Base-by-base conservation (phyloP, 1,140 invertebrate species). In the Ditylenchus dipsaci region DNA sequence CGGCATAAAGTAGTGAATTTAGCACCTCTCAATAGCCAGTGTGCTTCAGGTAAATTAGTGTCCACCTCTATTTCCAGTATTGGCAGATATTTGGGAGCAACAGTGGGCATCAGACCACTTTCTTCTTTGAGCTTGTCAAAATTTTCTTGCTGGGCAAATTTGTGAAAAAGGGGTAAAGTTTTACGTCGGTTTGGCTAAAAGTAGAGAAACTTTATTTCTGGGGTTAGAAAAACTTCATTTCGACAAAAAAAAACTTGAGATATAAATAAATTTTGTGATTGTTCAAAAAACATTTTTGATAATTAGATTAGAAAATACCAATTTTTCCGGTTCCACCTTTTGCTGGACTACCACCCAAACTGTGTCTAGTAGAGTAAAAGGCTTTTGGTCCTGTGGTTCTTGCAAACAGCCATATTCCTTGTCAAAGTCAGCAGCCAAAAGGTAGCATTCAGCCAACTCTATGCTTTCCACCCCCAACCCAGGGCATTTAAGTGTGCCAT, bases 1-100 rank as follows among this genome's bases (percentile, higher is more conserved):
- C n/a, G 65, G 65, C 8, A 17, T 29, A 0, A 66, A 23, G 68
- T 68, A 1, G 47, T 43, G n/a, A 71, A 73, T 71, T 71, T 71
- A 8, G 57, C 69, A 1, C 69, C 69, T 23, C 69, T 33, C 21
- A 71, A 56, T 42, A 71, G 43, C 69, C 69, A 71, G 53, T 71
- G 69, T 33, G 30, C 56, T 47, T 62, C 68, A 9, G 69, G 69
- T 13, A 71, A 19, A 13, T 33, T 72, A 3, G 69, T 47, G 21
- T 71, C 69, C 15, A 71, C 23, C 26, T 71, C 68, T 5, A 71
- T 43, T 23, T 69, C 42, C 19, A 74, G 9, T 11, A 71, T 38
- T 17, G 43, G 19, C n/a, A 45, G n/a, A 45, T 45, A 45, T 45
- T 45, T 45, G 43, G 11, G 43, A 45, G 43, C 11, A 13, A 45